phyloP scores from a whole-genome alignment of 2,113 vertebrate genomes.

The Aix galericulata region DNA sequence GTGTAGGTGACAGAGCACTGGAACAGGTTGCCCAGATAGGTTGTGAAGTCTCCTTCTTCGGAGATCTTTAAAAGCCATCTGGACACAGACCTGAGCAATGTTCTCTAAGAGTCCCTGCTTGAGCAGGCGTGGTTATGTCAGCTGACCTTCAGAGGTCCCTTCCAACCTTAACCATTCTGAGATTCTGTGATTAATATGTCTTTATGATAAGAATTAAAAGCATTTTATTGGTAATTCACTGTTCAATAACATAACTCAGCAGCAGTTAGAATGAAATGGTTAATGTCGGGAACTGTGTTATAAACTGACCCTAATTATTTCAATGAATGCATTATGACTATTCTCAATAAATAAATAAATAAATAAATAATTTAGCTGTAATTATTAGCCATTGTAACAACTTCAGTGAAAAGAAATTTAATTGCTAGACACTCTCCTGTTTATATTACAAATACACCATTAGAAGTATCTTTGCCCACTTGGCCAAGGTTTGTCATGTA shows the following conservation, averaged over 20 bases:
- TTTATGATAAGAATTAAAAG: not conserved
- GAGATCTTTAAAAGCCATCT: not conserved
- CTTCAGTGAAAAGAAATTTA: not conserved
- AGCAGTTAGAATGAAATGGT: accelerated
- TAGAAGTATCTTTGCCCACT: not conserved
- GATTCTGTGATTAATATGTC: not conserved
- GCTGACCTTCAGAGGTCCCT: not conserved
- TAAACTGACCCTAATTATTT: not conserved
- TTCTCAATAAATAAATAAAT: too few relatives aligned
- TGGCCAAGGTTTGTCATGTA: not conserved
- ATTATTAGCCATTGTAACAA: not conserved
- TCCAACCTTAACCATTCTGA: not conserved
- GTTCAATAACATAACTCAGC: not conserved
- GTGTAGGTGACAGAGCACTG: not conserved
- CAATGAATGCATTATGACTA: not conserved
- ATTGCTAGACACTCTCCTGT: not conserved
- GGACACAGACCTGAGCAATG: not conserved
- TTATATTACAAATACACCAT: not conserved
- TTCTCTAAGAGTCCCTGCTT: not conserved
- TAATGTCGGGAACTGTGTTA: not conserved
- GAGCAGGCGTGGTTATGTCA: not conserved
- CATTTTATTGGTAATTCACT: not conserved
- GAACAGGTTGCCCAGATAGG: not conserved
- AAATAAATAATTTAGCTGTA: not conserved
- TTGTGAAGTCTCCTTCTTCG: not conserved